These are phyloP conservation scores for Pyrocoelia pectoralis DNA, from an alignment of 2,888 invertebrate species.

Conservation along the genomic window DNA sequence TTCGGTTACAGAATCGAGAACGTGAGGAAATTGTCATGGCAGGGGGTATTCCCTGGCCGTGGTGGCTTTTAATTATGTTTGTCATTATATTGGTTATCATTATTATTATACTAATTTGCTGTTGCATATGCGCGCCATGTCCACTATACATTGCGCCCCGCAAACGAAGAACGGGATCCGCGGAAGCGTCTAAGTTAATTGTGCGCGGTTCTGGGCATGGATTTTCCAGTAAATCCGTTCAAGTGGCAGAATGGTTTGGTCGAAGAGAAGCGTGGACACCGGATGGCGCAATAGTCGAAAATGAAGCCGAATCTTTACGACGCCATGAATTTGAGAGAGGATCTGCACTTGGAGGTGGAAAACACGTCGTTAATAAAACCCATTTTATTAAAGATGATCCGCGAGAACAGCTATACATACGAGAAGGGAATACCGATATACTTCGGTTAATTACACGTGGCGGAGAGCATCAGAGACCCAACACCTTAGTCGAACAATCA, in stretches of 20 bases:
- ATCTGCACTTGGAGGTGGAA: constrained; percentile 66
- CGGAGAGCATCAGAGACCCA: constrained; percentile 64
- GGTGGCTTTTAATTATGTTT: constrained; percentile 80
- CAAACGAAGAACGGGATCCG: constrained; percentile 77
- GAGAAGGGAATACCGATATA: constrained; percentile 87
- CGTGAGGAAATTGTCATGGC: constrained; percentile 38
- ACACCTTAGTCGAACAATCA: constrained; percentile 63
- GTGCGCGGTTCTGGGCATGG: constrained; percentile 70
- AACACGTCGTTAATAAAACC: constrained; percentile 44
- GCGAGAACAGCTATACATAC: constrained; percentile 79
- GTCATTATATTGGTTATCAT: constrained; percentile 78
- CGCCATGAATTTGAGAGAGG: constrained; percentile 81
- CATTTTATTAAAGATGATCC: constrained; percentile 51
- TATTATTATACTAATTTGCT: constrained; percentile 76
- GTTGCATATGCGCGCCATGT: constrained; percentile 86
- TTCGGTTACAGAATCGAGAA: constrained; percentile 49
- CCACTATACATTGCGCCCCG: constrained; percentile 82
- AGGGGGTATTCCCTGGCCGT: constrained; percentile 70
- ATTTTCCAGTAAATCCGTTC: constrained; percentile 71
- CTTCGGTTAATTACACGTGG: constrained; percentile 80
- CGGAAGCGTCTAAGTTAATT: constrained; percentile 78
- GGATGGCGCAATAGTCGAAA: constrained; percentile 66
- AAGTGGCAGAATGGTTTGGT: constrained; percentile 78
- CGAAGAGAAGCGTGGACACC: constrained; percentile 89
- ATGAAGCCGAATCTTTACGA: constrained; percentile 76